Evolutionary conservation across 2,888 invertebrate species (phyloP).

Genomic region (Esperia sulphurella): DNA sequence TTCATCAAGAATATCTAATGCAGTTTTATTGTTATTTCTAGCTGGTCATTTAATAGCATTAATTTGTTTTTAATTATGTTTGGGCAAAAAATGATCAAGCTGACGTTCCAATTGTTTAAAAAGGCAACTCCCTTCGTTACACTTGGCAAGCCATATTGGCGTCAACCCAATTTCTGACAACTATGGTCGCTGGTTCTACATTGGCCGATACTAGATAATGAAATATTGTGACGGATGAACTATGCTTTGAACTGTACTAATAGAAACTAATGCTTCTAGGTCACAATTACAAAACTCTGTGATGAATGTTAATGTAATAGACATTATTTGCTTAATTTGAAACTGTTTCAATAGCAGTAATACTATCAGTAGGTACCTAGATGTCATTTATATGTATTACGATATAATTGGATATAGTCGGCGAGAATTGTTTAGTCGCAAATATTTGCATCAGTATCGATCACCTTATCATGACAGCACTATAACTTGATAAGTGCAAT

Average conservation of each 20-base stretch:
- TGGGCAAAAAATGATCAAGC: constrained; percentile 31
- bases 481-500: background rate
- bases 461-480: background rate
- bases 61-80: constrained; percentile 21
- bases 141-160: constrained; percentile 60
- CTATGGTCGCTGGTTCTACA: constrained; percentile 37
- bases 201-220: constrained; percentile 33
- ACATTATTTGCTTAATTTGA: too few relatives aligned
- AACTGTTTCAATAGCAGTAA: too few relatives aligned
- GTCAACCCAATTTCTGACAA: constrained; percentile 54
- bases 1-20: constrained; percentile 32
- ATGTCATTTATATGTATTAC: too few relatives aligned
- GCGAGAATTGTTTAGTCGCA: background rate
- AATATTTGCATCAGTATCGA: background rate
- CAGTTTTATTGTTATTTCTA: constrained; percentile 33
- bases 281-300: too few relatives aligned
- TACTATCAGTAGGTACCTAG: background rate
- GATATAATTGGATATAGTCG: too few relatives aligned
- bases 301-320: too few relatives aligned
- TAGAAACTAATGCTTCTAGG: constrained; percentile 26
- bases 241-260: constrained; percentile 27
- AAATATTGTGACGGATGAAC: constrained; percentile 38
- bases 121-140: constrained; percentile 50
- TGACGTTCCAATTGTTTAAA: constrained; percentile 42
- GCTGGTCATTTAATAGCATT: constrained; percentile 15